These are phyloP conservation scores for Onychomys leucogaster DNA, from an alignment of 2,797 vertebrate genomes.

Conservation along the genomic window DNA sequence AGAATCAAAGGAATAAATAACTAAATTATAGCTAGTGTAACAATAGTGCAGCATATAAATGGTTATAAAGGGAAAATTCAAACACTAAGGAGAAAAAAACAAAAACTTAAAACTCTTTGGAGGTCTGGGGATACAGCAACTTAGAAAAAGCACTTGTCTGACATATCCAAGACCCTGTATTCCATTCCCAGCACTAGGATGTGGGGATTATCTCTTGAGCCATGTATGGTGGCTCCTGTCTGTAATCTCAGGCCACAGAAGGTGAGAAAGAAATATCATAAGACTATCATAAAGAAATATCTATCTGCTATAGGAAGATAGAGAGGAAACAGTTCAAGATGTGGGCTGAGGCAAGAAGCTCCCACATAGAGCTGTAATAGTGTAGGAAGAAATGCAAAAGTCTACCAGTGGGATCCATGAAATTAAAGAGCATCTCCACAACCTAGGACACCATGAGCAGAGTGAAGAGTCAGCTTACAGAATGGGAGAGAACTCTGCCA, in stretches of 20 bases:
- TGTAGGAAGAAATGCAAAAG: background rate
- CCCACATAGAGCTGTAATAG: background rate
- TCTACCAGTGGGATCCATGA: background rate
- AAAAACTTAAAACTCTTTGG: background rate
- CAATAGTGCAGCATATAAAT: background rate
- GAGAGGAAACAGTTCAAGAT: background rate
- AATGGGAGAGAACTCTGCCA: background rate
- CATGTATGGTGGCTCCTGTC: background rate
- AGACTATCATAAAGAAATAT: background rate
- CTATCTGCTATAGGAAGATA: background rate
- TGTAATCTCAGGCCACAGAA: background rate
- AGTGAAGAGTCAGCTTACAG: background rate
- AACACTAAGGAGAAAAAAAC: background rate
- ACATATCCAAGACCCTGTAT: background rate
- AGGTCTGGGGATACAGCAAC: background rate
- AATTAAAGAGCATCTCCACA: background rate
- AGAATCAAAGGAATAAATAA: constrained; percentile 25
- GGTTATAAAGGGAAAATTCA: constrained; percentile 41
- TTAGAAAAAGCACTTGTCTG: background rate
- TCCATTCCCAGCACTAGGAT: background rate
- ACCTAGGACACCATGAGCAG: background rate
- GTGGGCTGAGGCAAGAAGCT: background rate
- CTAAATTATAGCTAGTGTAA: background rate
- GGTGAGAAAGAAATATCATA: background rate
- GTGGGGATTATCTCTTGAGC: background rate